Evolutionary conservation across 2,888 invertebrate genomes (phyloP).

Genomic region (Rhaphigaster nebulosa): DNA sequence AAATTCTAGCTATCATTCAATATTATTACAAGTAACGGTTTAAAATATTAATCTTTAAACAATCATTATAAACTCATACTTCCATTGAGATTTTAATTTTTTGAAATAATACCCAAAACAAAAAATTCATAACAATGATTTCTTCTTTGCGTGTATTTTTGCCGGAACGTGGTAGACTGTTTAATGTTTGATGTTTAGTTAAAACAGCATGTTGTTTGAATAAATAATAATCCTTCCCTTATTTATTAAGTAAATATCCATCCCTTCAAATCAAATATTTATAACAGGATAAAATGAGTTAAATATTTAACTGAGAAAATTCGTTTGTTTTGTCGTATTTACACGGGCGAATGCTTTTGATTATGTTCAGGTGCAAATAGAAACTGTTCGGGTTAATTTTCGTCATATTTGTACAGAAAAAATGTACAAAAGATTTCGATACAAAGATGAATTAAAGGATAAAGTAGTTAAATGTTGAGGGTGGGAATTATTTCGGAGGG

Average conservation of each 20-base stretch:
- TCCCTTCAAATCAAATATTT: slow-evolving; percentile 4
- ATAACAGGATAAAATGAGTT: slow-evolving; percentile 4
- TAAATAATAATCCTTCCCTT: neutral
- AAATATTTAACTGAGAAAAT: neutral
- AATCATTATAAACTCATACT: too few relatives aligned
- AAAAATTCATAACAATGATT: neutral
- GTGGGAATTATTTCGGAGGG: neutral
- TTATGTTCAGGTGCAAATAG: slow-evolving; percentile 5
- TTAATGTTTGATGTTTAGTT: neutral
- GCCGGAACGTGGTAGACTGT: neutral
- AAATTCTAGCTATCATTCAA: too few relatives aligned
- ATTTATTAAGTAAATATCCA: slow-evolving; percentile 11
- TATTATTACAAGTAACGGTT: too few relatives aligned
- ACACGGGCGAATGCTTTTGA: neutral
- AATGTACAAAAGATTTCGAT: neutral
- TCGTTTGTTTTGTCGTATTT: neutral
- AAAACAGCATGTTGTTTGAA: slow-evolving; percentile 1
- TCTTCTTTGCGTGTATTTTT: neutral
- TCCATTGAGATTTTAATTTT: too few relatives aligned
- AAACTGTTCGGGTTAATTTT: neutral
- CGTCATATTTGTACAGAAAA: neutral
- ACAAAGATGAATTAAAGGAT: neutral
- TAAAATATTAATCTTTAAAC: too few relatives aligned
- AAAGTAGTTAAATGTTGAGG: neutral
- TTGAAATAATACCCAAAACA: too few relatives aligned